Base-by-base conservation (phyloP, 2,888 invertebrate species). In the Apamea monoglypha region DNA sequence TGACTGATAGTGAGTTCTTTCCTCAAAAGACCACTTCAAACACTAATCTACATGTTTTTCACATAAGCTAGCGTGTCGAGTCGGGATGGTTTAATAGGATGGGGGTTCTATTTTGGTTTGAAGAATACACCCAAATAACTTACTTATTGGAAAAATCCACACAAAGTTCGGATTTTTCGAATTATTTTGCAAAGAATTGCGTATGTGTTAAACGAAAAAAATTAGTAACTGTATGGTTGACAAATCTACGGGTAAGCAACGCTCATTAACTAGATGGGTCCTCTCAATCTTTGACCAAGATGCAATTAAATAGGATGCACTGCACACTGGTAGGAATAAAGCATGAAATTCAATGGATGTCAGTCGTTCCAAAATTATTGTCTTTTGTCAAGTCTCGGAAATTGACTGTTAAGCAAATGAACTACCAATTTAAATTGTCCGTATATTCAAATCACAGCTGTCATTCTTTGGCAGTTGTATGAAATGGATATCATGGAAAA, bases 221-320 rank as follows among this genome's bases (percentile, higher is more conserved):
- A 56, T 77, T 71, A n/a, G 21, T 56, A 59, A 8, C 8, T 25
- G 59, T 59, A 44, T 63, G 25, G 40, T 69, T 76, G n/a, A 85
- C 75, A 81, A 76, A 85, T 80, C 63, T 76, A 18, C 8, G 36
- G 29, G 67, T 64, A 75, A 68, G 63, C 50, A 59, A 72, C 66
- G 63, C 68, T 69, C 73, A 80, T 87, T 81, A 80, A 87, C 76
- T 76, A 70, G 47, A 78, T 72, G 44, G 63, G 74, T 78, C 32
- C n/a, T 32, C 64, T 69, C 29, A 50, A 76, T 72, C 67, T 74
- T 64, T 40, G 36, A 56, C 67, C 70, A 71, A 59, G 47, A n/a
- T n/a, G 50, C 66, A 70, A 83, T 85, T 59, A 77, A 79, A 61
- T 36, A 61, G 10, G 44, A 40, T 69, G 25, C 10, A 14, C 8